phyloP scores from a whole-genome alignment of 1,140 invertebrate species.

The Drosophila varians region DNA sequence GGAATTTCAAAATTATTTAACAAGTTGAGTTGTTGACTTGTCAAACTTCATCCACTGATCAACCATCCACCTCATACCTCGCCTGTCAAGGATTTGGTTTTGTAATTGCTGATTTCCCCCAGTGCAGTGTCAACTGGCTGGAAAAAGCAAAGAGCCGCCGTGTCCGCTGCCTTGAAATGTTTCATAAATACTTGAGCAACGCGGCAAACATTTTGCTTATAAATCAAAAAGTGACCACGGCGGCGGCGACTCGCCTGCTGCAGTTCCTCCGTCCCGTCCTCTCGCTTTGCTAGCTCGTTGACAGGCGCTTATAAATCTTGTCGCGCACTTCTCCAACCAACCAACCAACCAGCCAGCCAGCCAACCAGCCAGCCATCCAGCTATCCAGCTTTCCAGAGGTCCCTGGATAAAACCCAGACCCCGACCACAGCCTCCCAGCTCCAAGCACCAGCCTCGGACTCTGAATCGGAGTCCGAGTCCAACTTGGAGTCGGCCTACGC shows the following conservation, averaged over 20 bases:
- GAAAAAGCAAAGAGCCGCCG: constrained; percentile 47
- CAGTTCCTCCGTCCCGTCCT: constrained; percentile 32
- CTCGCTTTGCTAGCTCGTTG: constrained; percentile 52
- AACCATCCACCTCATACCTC: too few species aligned
- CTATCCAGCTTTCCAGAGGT: constrained; percentile 18
- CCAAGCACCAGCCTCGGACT: constrained; percentile 11
- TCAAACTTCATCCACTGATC: not conserved
- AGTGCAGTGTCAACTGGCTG: constrained; percentile 65
- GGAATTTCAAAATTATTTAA: not conserved
- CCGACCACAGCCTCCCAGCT: too few species aligned
- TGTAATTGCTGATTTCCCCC: not conserved
- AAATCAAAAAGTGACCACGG: constrained; percentile 78
- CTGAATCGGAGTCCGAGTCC: constrained; percentile 7
- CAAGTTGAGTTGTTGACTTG: not conserved
- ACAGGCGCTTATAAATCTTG: constrained; percentile 82
- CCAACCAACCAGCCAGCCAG: not conserved
- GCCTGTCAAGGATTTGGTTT: too few species aligned
- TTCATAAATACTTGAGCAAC: constrained; percentile 74
- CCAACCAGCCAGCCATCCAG: not conserved
- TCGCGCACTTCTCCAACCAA: constrained; percentile 65
- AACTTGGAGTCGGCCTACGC: constrained; percentile 37
- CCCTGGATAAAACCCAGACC: constrained; percentile 9
- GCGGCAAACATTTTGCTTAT: constrained; percentile 78
- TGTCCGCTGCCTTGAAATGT: constrained; percentile 74
- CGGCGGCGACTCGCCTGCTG: constrained; percentile 43